phyloP scores from a whole-genome alignment of 2,797 vertebrate genomes.

The Propithecus perrieri region DNA sequence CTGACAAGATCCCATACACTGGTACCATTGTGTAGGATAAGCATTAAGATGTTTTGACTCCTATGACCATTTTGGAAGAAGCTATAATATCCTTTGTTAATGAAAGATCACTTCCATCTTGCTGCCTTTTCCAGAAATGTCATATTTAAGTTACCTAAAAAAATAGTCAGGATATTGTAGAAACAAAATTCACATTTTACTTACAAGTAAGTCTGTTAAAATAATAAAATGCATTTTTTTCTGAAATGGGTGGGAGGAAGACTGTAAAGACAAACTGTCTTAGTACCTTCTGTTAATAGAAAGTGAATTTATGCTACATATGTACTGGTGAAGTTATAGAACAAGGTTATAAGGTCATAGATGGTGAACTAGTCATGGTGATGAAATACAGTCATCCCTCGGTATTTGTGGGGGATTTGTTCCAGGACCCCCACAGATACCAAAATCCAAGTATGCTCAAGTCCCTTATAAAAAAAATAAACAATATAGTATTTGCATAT shows the following conservation, averaged over 20 bases:
- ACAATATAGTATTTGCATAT: not conserved
- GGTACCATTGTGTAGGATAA: too few relatives aligned
- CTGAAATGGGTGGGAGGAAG: not conserved
- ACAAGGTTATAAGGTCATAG: not conserved
- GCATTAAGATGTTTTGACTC: not conserved
- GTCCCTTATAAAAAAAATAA: not conserved
- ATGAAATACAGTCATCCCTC: not conserved
- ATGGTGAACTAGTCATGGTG: not conserved
- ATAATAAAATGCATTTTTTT: constrained; percentile 28
- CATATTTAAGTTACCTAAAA: not conserved
- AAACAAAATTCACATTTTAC: not conserved
- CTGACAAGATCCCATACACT: not conserved
- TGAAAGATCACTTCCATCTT: not conserved
- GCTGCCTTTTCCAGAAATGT: not conserved
- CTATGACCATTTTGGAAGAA: not conserved
- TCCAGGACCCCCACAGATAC: not conserved
- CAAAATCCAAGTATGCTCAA: not conserved
- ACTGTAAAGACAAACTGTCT: not conserved
- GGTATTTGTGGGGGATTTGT: not conserved
- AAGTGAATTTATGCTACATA: not conserved
- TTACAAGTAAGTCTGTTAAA: constrained; percentile 26
- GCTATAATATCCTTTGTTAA: not conserved
- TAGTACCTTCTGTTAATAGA: not conserved
- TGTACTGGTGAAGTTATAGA: not conserved
- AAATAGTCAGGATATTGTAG: not conserved